phyloP scores from a whole-genome alignment of 2,888 invertebrate genomes.

The Linnaemya tessellans region DNA sequence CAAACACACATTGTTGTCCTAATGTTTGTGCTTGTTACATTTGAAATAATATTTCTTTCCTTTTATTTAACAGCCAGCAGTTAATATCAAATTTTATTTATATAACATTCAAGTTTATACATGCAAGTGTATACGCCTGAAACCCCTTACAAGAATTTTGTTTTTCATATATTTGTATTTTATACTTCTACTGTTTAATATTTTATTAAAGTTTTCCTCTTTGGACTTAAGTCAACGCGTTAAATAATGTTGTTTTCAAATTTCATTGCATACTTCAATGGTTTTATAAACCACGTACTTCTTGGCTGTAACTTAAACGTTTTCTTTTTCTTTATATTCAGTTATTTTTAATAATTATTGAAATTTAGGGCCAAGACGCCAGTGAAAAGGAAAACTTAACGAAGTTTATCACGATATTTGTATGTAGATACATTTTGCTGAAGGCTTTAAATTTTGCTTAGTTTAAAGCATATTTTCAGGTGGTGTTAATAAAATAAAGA shows the following conservation, averaged over 20 bases:
- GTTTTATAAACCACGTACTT: background rate
- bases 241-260: background rate
- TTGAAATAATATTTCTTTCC: slow-evolving; percentile 2
- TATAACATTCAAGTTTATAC: slow-evolving; percentile 1
- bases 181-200: background rate
- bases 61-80: background rate
- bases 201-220: background rate
- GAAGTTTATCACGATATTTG: slow-evolving; percentile 2
- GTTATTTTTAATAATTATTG: slow-evolving; percentile 21
- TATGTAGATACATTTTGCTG: background rate
- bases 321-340: background rate
- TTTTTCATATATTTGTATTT: background rate
- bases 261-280: slow-evolving; percentile 24
- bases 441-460: background rate
- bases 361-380: background rate
- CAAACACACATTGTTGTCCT: background rate
- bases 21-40: background rate
- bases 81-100: background rate
- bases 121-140: background rate
- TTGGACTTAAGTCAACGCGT: background rate
- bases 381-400: background rate
- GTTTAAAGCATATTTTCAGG: slow-evolving; percentile 32
- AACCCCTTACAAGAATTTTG: background rate
- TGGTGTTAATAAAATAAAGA: background rate
- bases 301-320: background rate